Base-by-base conservation (phyloP, 35 echinoderm and acorn worm genomes). In the Amphiura filiformis region DNA sequence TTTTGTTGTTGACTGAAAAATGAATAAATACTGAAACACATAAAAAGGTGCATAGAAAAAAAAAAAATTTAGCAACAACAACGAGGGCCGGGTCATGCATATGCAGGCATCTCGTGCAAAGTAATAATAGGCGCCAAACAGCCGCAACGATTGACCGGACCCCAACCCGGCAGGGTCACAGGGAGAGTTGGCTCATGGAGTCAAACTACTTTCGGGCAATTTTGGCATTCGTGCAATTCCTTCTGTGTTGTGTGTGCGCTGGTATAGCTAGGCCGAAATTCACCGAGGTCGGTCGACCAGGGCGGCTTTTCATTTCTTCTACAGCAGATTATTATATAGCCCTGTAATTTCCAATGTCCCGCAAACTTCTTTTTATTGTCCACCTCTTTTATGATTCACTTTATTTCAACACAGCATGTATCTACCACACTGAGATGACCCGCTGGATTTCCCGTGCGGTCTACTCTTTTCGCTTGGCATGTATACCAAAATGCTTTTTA, bases 381-480 rank as follows among this genome's bases (percentile, higher is more conserved):
- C 80, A 82, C 0, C 80, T 38, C n/a, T 61, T 75, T 64, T 70
- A n/a, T 70, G 61, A 70, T 26, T 70, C 61, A 70, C 61, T 70
- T 15, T 70, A 70, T 70, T 70, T 70, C 26, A 47, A 70, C 61
- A 70, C 61, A 70, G 61, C 28, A 70, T 70, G 61, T 65, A 35
- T 61, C 83, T 85, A 65, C 64, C 83, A 85, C 83, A 37, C 83
- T 44, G 36, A 23, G 83, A 65, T 85, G 83, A 85, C 83, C 83
- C 83, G 83, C 83, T 70, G 83, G 32, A 85, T 61, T 85, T 85
- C 83, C n/a, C 83, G 83, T 37, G 83, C 83, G 83, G 83, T 85
- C 83, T 37, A 44, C 64, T 85, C 83, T 85, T 37, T 85, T 35
- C 35, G 83, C 44, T 56, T 85, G 83, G 49, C 57, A 37, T 34